Base-by-base conservation (phyloP, 2,113 vertebrate genomes). In the Polypterus bichir region DNA sequence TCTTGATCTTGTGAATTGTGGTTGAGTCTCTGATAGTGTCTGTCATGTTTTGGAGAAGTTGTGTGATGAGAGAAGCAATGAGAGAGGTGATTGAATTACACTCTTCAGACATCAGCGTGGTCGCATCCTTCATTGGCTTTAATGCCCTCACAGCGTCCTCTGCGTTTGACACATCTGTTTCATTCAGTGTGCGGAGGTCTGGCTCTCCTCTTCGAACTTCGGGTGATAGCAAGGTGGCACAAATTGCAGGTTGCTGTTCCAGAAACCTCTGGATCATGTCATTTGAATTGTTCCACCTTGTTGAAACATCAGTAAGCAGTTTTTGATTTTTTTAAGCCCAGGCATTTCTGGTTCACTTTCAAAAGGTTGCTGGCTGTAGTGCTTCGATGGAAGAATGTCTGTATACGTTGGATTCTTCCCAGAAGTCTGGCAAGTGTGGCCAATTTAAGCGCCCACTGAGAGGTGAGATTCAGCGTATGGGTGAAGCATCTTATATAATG, bases 81-180 rank as follows among this genome's bases (percentile, higher is more conserved):
- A 70, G 48, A 52, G 54, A 64, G 7, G 62, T 7, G 4, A 49
- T 65, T 46, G 59, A 53, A 48, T 47, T 62, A 11, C 59, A 44
- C 59, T 64, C 65, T 49, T 64, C 68, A 49, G 65, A 70, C 11
- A 64, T 63, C 2, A 63, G 57, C n/a, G 45, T 48, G 44, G 62
- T 66, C 2, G 44, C 59, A 54, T 64, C 62, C 6, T 62, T 66
- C 62, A 67, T 62, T 59, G 54, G 59, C 49, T 70, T 67, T 7
- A 67, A 47, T 11, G 59, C 45, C 4, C 61, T 67, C 4, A 65
- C 48, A 56, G 64, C 60, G 61, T 75, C 69, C 66, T 79, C 76
- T 75, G 74, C 48, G 7, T 54, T 6, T 49, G 61, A 68, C 27
- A 65, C 48, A 54, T 59, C 67, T 53, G 59, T 53, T 59, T 65